Evolutionary conservation across 2,113 vertebrate genomes (phyloP), one percentile per base, ranked within the genome.

Genomic region (Eupsittula cactorum): DNA sequence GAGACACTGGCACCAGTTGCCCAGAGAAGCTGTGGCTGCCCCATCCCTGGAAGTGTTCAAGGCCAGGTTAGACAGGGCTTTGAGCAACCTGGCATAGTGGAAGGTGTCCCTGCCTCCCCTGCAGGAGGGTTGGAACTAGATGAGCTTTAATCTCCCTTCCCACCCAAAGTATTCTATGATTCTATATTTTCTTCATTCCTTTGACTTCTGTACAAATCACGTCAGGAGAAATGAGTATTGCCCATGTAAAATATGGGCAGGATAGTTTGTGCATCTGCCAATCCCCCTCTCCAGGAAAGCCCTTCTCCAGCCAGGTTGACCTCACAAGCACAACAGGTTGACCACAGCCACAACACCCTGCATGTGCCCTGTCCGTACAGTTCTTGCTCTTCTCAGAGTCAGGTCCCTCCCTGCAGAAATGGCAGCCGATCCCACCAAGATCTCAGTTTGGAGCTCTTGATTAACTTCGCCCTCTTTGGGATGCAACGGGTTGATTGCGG

Each of bases 331-430:
- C 28, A 16, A 42, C 41, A 42, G 41, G 15, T 42, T 42, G 41
- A 42, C 41, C 41, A 42, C 41, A 42, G 41, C 3, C 31, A 15
- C 20, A 73, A 68, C 28, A 68, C 27, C 6, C 9, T 15, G 27
- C 17, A 53, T 59, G 24, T 33, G 17, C 17, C 20, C 10, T 0
- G 0, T 3, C 6, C 49, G 12, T 10, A 28, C 9, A 68, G 23
- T 28, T 20, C 16, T 42, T 46, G n/a, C 55, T 75, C 42, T 49
- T 85, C 78, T 57, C n/a, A 39, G 44, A 81, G 19, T 17, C 79
- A 80, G 35, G 46, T 81, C 29, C 17, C 39, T 29, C 47, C 44
- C n/a, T 20, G 37, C 23, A 52, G 37, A 37, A 79, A 14, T 16
- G 33, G 47, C 13, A 57, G 15, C 23, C 29, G 9, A 16, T 57